Base-by-base conservation (phyloP, 2,888 invertebrate genomes). In the Tuta absoluta region DNA sequence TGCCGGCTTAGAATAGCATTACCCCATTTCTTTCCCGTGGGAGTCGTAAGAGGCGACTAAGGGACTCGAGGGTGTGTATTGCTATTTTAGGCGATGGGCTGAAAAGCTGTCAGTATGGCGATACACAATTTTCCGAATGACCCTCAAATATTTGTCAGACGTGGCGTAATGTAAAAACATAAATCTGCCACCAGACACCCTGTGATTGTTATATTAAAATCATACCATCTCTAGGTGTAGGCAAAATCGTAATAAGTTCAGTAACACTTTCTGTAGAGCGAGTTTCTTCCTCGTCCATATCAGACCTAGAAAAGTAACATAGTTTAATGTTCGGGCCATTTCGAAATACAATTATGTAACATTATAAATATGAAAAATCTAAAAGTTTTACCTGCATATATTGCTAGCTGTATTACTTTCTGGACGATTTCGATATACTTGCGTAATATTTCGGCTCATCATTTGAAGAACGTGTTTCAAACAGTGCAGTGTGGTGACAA, bases 401-500 rank as follows among this genome's bases (percentile, higher is more conserved):
- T 45, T n/a, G 17, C n/a, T 7, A 45, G n/a, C 2, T 45, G 17
- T 1, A 4, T n/a, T 17, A 45, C 45, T 17, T 45, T 45, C 45
- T 17, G 41, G 41, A 41, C 14, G 14, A 41, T 1, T 14, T 11
- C 11, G 51, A 11, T 11, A 10, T 56, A 10, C 38, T 19, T 38
- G 17, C 58, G 21, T 38, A 11, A 21, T 37, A 38, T 21, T 41
- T 21, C 21, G 59, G 12, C 38, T 70, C 21, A 85, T 65, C 58
- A 89, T 65, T 17, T 74, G 70, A 11, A 75, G 23, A 1, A 88
- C 71, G 67, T 90, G 90, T 2, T 70, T 72, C 41, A 87, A 68
- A 60, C 85, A 82, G 67, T 91, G 90, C 17, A 84, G 33, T 0
- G 87, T 80, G 0, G 79, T 72, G 4, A 79, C 76, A 4, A 87